Percentiles rank a stretch among this genome's conserved stretches.
phyloP scores from a whole-genome alignment of 2,113 vertebrate genomes.

The Zonotrichia leucophrys region DNA sequence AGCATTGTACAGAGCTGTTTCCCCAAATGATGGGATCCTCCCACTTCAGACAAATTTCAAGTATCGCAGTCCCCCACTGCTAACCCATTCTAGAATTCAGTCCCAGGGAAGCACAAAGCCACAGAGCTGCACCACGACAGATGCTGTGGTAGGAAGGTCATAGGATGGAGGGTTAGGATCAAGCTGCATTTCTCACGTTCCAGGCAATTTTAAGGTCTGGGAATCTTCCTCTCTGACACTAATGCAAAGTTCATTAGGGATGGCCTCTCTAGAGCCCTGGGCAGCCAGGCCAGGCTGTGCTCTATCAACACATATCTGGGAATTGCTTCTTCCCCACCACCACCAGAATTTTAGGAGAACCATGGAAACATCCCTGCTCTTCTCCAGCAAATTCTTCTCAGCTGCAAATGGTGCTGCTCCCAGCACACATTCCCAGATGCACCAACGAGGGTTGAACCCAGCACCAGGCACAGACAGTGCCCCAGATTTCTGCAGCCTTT shows the following conservation, averaged over 20 bases:
- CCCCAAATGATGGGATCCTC: constrained; percentile 13
- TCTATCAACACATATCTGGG: accelerated
- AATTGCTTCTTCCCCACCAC: background rate
- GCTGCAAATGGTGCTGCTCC: background rate
- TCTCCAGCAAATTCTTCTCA: background rate
- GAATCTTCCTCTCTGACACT: background rate
- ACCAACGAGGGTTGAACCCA: accelerated
- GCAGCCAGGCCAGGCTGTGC: background rate
- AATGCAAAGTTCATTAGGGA: background rate
- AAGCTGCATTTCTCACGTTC: background rate
- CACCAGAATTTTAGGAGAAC: background rate
- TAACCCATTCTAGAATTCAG: background rate
- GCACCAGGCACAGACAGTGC: background rate
- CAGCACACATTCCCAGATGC: accelerated
- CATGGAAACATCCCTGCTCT: background rate
- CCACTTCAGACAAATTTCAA: constrained; percentile 9
- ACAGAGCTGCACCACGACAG: background rate
- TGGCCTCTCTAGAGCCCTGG: background rate
- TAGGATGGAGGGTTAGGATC: background rate
- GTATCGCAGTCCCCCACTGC: background rate
- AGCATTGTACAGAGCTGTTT: constrained; percentile 1
- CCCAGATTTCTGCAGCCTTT: background rate
- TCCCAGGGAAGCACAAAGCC: background rate
- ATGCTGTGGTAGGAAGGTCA: background rate
- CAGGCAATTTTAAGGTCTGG: background rate